phyloP scores from a whole-genome alignment of 2,888 invertebrate genomes.

The Zygogramma bicolorata region DNA sequence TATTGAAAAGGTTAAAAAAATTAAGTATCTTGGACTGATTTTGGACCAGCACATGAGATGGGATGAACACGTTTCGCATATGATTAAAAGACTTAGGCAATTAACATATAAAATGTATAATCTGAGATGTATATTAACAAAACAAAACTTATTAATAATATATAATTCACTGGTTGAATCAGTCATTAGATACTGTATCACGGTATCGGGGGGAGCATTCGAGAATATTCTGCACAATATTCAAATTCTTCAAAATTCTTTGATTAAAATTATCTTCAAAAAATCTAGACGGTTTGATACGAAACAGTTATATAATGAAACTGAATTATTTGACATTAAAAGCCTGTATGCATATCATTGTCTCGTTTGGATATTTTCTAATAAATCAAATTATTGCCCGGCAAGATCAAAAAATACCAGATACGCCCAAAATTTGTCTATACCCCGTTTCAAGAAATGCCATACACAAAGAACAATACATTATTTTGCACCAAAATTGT shows the following conservation, averaged over 20 bases:
- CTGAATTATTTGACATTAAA: background rate
- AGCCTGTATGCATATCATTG: background rate
- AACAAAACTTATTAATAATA: background rate
- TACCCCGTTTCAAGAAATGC: too few relatives aligned
- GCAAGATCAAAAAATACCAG: background rate
- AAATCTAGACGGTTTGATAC: background rate
- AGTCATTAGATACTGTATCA: constrained; percentile 15
- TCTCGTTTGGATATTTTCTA: background rate
- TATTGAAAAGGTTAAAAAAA: background rate
- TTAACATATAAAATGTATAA: background rate
- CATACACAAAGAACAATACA: too few relatives aligned
- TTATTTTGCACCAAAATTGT: background rate
- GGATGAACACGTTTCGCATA: background rate
- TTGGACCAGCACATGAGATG: constrained; percentile 3
- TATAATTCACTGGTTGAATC: constrained; percentile 2
- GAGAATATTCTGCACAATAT: background rate
- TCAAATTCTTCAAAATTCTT: background rate
- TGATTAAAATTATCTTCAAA: background rate
- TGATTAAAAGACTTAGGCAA: constrained; percentile 3
- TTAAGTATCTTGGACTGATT: background rate
- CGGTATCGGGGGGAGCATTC: background rate
- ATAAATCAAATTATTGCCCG: too few relatives aligned
- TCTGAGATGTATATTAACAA: background rate
- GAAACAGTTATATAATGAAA: background rate
- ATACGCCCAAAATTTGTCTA: background rate